Percentiles rank a stretch among this genome's conserved stretches.
Evolutionary conservation across 2,888 invertebrate species (phyloP).

Genomic region (Alitta virens): DNA sequence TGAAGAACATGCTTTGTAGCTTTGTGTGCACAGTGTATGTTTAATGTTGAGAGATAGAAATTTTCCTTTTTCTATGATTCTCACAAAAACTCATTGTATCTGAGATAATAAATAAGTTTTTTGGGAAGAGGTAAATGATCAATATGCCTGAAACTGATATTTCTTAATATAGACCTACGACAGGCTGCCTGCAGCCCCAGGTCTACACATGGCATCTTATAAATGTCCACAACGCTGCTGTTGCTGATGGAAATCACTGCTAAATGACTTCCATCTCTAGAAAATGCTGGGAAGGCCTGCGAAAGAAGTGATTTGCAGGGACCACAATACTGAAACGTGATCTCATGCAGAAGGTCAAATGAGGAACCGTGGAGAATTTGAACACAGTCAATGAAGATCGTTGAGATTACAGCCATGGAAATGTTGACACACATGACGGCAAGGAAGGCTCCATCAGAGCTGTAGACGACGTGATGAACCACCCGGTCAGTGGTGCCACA

Average conservation of each 20-base stretch:
- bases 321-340: background rate
- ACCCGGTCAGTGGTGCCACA: background rate
- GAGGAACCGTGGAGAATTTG: background rate
- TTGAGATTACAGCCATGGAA: background rate
- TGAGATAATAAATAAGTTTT: background rate
- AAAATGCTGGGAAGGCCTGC: background rate
- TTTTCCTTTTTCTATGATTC: no score
- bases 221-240: background rate
- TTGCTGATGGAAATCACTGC: background rate
- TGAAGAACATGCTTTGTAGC: no score
- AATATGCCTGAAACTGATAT: background rate
- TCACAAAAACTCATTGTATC: background rate
- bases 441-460: background rate
- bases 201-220: background rate
- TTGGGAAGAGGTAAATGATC: background rate
- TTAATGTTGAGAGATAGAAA: no score
- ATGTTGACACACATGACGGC: background rate
- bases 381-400: background rate
- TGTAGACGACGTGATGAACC: background rate
- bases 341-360: background rate
- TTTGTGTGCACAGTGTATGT: no score
- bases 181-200: background rate
- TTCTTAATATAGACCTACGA: background rate
- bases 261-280: background rate
- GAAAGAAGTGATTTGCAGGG: background rate